Evolutionary conservation across 1,140 invertebrate species (phyloP), one percentile per base, ranked within the genome.

Genomic region (Campoletis sonorensis): DNA sequence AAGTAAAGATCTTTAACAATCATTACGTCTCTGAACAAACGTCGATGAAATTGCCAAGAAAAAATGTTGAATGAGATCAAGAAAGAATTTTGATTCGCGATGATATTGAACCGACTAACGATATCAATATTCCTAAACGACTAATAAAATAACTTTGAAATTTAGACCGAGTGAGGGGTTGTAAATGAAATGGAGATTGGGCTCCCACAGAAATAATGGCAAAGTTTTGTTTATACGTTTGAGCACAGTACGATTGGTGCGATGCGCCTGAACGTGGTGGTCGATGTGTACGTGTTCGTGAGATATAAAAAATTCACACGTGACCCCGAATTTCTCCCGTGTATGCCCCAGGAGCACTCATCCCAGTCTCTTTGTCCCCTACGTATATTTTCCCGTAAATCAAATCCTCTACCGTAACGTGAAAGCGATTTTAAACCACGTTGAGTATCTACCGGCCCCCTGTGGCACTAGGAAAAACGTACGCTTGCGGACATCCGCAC

Each of bases 281-380:
- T 8, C 21, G 37, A 73, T 33, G 13, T 16, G 10, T 70, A 71
- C 78, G 45, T 79, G 61, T 40, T 49, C 10, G 45, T 49, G 37
- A 16, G 54, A 68, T 30, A 79, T 79, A 37, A 79, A 79, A 79
- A 79, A 79, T 67, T 79, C 45, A 79, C 30, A 67, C 37, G 61
- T 67, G 77, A 79, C 40, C 77, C n/a, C 58, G 11, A n/a, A 26
- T 23, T 45, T 45, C 68, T 13, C 64, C 49, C 33, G 16, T 77
- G 26, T 26, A 18, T 73, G 26, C 26, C 30, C 23, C 40, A 58
- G 15, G 21, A 8, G 54, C 54, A 58, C 21, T 4, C 54, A 58
- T 23, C 18, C 54, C 54, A 21, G 21, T 49, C 71, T 45, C 71
- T 45, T 18, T 16, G 30, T 27, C 45, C 54, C 26, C n/a, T n/a